Percentiles rank a stretch among this genome's conserved stretches.
Evolutionary conservation across 2,888 invertebrate genomes (phyloP).

Genomic region (Macropis europaea): DNA sequence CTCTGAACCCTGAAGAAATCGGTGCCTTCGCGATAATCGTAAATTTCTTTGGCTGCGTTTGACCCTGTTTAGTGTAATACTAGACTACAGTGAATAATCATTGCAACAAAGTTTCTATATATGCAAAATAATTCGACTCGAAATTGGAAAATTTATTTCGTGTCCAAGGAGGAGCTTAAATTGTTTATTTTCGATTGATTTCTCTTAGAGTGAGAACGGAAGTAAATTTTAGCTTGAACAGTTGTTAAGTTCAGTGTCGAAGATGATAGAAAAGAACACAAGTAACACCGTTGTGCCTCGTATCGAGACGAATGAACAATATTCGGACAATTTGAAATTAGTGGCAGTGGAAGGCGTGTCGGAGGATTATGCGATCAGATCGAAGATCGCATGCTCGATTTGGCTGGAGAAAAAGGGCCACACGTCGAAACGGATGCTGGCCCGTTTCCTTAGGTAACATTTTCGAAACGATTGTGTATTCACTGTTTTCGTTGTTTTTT

Average conservation of each 20-base stretch:
- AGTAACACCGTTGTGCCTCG: slow-evolving; percentile 35
- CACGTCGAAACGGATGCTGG: slow-evolving; percentile 48
- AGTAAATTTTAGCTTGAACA: not conserved
- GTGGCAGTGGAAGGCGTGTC: slow-evolving; percentile 4
- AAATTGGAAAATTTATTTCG: too few species aligned
- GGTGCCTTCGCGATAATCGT: too few species aligned
- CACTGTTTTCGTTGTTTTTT: slow-evolving; percentile 58
- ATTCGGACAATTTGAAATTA: not conserved
- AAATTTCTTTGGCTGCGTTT: too few species aligned
- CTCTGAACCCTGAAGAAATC: too few species aligned
- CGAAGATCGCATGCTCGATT: slow-evolving; percentile 57
- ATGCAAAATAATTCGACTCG: too few species aligned
- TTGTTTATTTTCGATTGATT: too few species aligned
- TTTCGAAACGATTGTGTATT: not conserved
- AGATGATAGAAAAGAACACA: not conserved
- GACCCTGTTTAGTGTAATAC: too few species aligned
- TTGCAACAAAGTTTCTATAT: too few species aligned
- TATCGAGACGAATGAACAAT: slow-evolving; percentile 7
- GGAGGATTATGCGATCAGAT: slow-evolving; percentile 53
- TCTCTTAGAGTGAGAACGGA: too few species aligned
- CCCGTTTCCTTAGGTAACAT: slow-evolving; percentile 65
- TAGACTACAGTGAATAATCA: too few species aligned
- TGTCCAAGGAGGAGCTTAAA: too few species aligned
- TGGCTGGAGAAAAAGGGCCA: slow-evolving; percentile 56
- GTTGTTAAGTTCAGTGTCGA: too few species aligned